Conservation (phyloP, 2,888 invertebrate species). For the Julus scandinavius region DNA sequence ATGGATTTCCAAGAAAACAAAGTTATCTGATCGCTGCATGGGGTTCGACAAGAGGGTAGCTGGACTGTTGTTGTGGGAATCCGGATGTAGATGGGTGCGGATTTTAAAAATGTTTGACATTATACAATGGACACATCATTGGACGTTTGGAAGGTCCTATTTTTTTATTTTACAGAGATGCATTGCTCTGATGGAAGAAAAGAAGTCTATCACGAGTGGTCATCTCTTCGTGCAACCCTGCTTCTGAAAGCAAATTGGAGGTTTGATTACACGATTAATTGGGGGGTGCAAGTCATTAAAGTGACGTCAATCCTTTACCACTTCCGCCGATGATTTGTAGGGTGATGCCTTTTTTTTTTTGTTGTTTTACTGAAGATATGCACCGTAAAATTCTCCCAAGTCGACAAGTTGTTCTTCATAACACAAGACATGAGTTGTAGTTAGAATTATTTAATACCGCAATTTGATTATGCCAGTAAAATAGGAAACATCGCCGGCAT, state of each 20-base stretch:
- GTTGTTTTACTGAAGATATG: neutral
- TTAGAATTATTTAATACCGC: neutral
- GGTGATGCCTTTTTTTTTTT: neutral
- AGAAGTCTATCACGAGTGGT: no score
- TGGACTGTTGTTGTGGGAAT: neutral
- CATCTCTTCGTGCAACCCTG: no score
- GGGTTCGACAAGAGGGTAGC: neutral
- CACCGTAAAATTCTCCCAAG: neutral
- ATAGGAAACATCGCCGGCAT: no score
- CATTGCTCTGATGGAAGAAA: no score
- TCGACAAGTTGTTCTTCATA: neutral
- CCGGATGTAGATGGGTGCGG: neutral
- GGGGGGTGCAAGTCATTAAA: neutral
- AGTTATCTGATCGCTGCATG: neutral
- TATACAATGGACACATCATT: no score
- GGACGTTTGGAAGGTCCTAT: no score
- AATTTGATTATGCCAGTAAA: neutral
- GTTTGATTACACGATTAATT: neutral
- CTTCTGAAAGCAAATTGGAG: neutral
- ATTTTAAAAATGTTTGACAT: neutral
- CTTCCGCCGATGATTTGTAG: neutral
- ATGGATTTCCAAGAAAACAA: neutral
- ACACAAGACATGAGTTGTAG: neutral
- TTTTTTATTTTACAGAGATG: no score
- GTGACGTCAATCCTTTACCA: neutral